A percentile compares a stretch with the other conserved stretches of the same genome.
Evolutionary conservation across 2,113 vertebrate species (phyloP).

Genomic region (Trematocara marginatum): DNA sequence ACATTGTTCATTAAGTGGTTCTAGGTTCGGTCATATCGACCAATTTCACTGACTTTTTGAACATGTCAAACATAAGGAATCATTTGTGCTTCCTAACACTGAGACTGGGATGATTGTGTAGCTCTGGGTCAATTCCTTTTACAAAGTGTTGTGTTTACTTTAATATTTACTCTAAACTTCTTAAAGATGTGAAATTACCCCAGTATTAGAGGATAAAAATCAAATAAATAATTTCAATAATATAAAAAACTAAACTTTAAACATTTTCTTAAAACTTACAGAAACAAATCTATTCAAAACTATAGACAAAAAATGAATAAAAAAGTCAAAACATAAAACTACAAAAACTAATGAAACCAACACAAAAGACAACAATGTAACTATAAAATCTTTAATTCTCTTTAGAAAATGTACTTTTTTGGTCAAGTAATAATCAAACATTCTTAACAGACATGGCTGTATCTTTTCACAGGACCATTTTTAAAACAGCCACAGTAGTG

Average conservation of each 20-base stretch:
- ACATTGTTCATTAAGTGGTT: not conserved
- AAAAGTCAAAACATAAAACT: not conserved
- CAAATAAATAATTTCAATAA: not conserved
- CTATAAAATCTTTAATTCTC: conserved; percentile 7
- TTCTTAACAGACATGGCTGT: not conserved
- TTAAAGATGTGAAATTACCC: not conserved
- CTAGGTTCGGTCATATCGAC: not conserved
- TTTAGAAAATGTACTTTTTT: not conserved
- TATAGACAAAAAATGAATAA: not conserved
- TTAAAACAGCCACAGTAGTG: not conserved
- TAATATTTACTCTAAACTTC: not conserved
- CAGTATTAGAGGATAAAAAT: not conserved
- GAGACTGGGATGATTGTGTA: not conserved
- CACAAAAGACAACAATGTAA: not conserved
- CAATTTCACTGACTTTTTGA: not conserved
- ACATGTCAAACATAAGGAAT: not conserved
- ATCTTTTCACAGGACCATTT: not conserved
- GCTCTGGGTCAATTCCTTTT: not conserved
- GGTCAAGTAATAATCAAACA: not conserved
- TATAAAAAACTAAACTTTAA: not conserved
- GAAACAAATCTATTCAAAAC: not conserved
- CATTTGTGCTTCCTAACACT: not conserved
- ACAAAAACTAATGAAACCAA: not conserved
- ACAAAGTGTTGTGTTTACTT: not conserved
- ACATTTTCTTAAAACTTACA: not conserved